Conservation (phyloP, 2,888 invertebrate species). For the Allacma fusca region DNA sequence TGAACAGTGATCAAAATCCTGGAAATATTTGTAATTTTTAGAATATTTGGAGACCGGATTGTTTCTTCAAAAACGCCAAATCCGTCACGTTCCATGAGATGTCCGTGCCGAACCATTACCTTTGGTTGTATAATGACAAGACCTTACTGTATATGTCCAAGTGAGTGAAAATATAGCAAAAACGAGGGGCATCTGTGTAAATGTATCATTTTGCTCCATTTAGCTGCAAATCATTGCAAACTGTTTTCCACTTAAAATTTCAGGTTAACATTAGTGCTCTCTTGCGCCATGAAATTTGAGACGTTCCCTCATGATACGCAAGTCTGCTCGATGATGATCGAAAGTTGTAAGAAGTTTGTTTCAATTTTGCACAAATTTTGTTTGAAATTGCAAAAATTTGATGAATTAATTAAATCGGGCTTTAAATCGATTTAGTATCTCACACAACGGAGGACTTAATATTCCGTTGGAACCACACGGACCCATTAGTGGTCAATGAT, state of each 20-base stretch:
- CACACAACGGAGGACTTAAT: slow-evolving; percentile 89
- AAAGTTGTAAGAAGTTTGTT: slow-evolving; percentile 75
- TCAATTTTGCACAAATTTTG: no score
- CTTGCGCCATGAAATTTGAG: slow-evolving; percentile 1
- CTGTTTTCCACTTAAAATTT: slow-evolving; percentile 27
- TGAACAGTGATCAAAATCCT: background rate
- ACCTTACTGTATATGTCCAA: slow-evolving; percentile 92
- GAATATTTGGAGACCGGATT: slow-evolving; percentile 90
- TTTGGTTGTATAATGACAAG: slow-evolving; percentile 91
- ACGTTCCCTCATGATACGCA: slow-evolving; percentile 75
- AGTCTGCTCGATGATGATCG: slow-evolving; percentile 92
- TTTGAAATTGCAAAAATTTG: no score
- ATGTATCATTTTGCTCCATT: no score
- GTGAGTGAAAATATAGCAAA: slow-evolving; percentile 70
- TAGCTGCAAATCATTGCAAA: background rate
- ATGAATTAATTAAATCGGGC: background rate
- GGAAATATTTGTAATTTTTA: slow-evolving; percentile 64
- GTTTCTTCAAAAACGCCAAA: slow-evolving; percentile 93
- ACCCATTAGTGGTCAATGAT: slow-evolving; percentile 85
- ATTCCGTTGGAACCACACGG: slow-evolving; percentile 88
- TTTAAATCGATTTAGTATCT: slow-evolving; percentile 69
- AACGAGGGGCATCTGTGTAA: no score
- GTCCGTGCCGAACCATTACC: slow-evolving; percentile 92
- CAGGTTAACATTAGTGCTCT: slow-evolving; percentile 83
- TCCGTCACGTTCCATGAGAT: slow-evolving; percentile 92